Evolutionary conservation across 2,888 invertebrate species (phyloP), one percentile per base, ranked within the genome.

Genomic region (Tryphoninae sp.): DNA sequence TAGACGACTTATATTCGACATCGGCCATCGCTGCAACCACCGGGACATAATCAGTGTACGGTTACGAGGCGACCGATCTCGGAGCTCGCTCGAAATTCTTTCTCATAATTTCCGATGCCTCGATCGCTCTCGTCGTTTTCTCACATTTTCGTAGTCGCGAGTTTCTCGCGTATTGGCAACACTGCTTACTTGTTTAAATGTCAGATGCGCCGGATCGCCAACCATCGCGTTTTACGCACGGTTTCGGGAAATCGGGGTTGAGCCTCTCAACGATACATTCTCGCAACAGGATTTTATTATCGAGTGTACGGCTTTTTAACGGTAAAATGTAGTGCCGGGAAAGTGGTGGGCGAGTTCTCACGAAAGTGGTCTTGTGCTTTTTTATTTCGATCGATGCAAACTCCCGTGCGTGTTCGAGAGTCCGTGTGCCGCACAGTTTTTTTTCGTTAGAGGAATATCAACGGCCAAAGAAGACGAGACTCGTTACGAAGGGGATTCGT

Each of bases 1-100:
- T 76, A 79, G 82, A 79, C 76, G 59, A 26, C 61, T 71, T 55
- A 64, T 55, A 64, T 76, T 76, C 67, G 76, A 49, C 49, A 55
- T 40, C 65, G 62, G 42, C 23, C 77, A 13, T 26, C n/a, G 23
- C 64, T 23, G 69, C 61, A 61, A 76, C 61, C 68, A 71, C 64
- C 71, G 72, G 49, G 23, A 49, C 53, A 13, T 26, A 42, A 40
- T 45, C 51, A 49, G 69, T 64, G 40, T 64, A 58, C 53, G 22
- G 58, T 19, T 69, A 40, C 69, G 58, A 58, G 42, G 40, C 58
- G 69, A 33, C 69, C 69, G 11, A 69, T 40, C 62, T 40, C 55
- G 40, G 53, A 33, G 59, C 40, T 33, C 1, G 1, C 61, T 49
- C 45, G n/a, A 19, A 33, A 73, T 55, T 64, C 55, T 16, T 64